Base-by-base conservation (phyloP, 2,113 vertebrate genomes). In the Manacus vitellinus region DNA sequence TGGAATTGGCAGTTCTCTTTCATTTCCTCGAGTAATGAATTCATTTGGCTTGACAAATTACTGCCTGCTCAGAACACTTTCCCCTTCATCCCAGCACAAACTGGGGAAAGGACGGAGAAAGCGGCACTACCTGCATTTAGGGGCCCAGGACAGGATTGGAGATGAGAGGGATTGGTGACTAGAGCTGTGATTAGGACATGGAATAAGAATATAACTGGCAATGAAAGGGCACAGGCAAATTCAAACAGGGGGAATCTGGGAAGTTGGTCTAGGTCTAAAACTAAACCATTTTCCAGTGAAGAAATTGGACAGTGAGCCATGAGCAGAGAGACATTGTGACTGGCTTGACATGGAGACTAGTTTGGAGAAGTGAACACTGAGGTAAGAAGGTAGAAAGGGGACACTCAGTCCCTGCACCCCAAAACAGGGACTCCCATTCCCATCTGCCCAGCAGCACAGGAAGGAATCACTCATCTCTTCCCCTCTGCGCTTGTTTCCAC, bases 401-500 rank as follows among this genome's bases (percentile, higher is more conserved):
- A 61, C 13, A 15, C 12, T 30, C 13, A 30, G 10, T 46, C 52
- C 63, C 27, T 3, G 2, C 33, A 72, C 47, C 52, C 49, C 33
- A 39, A 39, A 61, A 59, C 9, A 54, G 30, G 15, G 18, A 72
- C 73, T 94, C 82, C 41, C 43, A 5, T 94, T 86, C 51, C 83
- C 51, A 21, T 9, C 30, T 70, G 56, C 39, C 88, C 83, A 43
- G 72, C n/a, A 77, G 51, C 8, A 67, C 6, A 67, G 76, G 86
- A 96, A 96, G 80, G 24, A 31, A 55, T 89, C 93, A 51, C 83
- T 96, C 95, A 78, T 37, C 91, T 76, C 83, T 54, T 86, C 47
- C 55, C 52, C 43, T 84, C 58, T 10, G 0, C 15, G 2, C 68
- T 81, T 30, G 14, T 46, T 81, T 75, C 94, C 76, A 84, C 70